Evolutionary conservation across 2,888 invertebrate species (phyloP), one percentile per base, ranked within the genome.

Genomic region (Aporophyla nigra): DNA sequence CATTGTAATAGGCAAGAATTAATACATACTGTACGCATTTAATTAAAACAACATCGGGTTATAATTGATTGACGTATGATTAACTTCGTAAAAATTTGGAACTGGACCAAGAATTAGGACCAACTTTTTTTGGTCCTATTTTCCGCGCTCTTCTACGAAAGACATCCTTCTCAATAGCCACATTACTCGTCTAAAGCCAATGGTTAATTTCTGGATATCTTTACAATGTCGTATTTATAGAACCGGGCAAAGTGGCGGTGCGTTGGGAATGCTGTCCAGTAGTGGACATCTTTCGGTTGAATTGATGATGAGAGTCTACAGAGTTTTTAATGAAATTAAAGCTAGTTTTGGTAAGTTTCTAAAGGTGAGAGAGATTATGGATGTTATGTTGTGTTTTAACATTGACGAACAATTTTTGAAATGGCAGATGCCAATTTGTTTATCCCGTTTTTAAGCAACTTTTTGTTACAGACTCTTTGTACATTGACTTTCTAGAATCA

Each of bases 401-500:
- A 73, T 72, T 10, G 19, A 21, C 19, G 21, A 4, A 4, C 14
- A 19, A 40, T n/a, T 40, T 46, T 12, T 16, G 33, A 40, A 14
- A 65, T 14, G 59, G 21, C 68, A 83, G 78, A 83, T 79, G 83
- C 40, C 24, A 65, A 43, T 46, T 67, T 83, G n/a, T 77, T 67
- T 56, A 43, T 33, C 1, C 0, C 9, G 16, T 75, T 72, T 24
- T 53, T 19, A 53, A 21, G 16, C 12, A 46, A 43, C 46, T 43
- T 82, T 76, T 33, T 46, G 19, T 27, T 14, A 14, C 33, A 0
- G 21, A 33, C 2, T 59, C 72, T 61, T 76, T 82, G 40, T 43
- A 70, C 9, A n/a, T 33, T 58, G 56, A 63, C 54, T 83, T 63
- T 86, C 54, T 49, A 71, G 68, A 83, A 83, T 62, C 49, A 77